Evolutionary conservation across 2,797 vertebrate genomes (phyloP).

Genomic region (Coregonus ussuriensis): DNA sequence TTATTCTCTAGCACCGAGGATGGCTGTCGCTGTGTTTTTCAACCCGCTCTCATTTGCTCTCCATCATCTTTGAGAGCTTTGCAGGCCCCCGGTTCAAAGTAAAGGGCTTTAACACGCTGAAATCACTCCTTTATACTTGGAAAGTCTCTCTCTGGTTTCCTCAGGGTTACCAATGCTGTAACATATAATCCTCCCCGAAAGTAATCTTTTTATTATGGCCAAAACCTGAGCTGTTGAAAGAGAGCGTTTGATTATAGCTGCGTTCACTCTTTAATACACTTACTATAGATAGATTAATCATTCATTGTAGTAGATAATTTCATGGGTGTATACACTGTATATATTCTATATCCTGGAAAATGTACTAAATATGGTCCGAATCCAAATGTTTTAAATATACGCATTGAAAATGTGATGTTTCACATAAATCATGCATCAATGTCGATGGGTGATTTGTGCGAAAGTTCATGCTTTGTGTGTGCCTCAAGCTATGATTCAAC

Average conservation of each 20-base stretch:
- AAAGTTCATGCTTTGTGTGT: background rate
- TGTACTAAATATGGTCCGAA: background rate
- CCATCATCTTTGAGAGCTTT: background rate
- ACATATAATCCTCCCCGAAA: background rate
- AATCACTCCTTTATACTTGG: background rate
- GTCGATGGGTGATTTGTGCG: background rate
- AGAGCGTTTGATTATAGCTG: background rate
- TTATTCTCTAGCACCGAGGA: constrained; percentile 15
- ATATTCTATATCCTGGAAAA: background rate
- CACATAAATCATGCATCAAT: background rate
- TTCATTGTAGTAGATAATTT: background rate
- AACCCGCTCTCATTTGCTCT: background rate
- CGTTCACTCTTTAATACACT: background rate
- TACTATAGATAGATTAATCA: background rate
- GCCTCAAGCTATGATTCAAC: background rate
- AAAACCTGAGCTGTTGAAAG: constrained; percentile 1
- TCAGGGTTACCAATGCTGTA: constrained; percentile 1
- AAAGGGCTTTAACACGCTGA: background rate
- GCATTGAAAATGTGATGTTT: background rate
- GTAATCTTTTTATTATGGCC: background rate
- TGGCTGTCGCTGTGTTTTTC: background rate
- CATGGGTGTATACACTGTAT: background rate
- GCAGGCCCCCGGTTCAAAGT: background rate
- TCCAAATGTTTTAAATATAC: background rate
- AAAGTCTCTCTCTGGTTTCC: background rate